A percentile compares a stretch with the other conserved stretches of the same genome.
Conservation (phyloP, 2,888 invertebrate species). For the Temnothorax unifasciatus region DNA sequence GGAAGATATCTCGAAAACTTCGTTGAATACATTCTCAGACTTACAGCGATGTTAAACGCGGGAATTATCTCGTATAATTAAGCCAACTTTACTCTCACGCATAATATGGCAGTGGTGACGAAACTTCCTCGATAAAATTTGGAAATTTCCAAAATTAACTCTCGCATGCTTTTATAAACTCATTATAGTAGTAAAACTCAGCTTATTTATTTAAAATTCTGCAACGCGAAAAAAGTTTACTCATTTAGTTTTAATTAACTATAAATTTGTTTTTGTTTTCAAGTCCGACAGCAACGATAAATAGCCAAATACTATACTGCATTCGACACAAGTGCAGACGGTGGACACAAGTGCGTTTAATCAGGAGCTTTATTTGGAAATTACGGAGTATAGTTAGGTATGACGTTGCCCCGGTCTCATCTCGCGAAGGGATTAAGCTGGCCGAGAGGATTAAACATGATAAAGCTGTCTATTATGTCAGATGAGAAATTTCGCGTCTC, state of each 20-base stretch:
- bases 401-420: constrained; percentile 6
- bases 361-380: constrained; percentile 44
- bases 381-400: constrained; percentile 10
- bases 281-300: background rate
- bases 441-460: constrained; percentile 41
- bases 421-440: constrained; percentile 31
- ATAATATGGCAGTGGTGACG: background rate
- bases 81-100: background rate
- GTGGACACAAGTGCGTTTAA: constrained; percentile 4
- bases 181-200: background rate
- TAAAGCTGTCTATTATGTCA: constrained; percentile 34
- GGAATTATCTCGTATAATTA: constrained; percentile 6
- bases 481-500: constrained; percentile 1
- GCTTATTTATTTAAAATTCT: background rate
- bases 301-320: background rate
- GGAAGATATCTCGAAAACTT: constrained; percentile 19
- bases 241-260: background rate
- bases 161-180: background rate
- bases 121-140: constrained; percentile 13
- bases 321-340: background rate
- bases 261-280: background rate
- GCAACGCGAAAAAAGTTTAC: background rate
- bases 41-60: background rate
- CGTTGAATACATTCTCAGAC: background rate
- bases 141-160: background rate